A percentile compares a stretch with the other conserved stretches of the same genome.
Evolutionary conservation across 1,140 invertebrate genomes (phyloP).

Genomic region (Triops cancriformis): DNA sequence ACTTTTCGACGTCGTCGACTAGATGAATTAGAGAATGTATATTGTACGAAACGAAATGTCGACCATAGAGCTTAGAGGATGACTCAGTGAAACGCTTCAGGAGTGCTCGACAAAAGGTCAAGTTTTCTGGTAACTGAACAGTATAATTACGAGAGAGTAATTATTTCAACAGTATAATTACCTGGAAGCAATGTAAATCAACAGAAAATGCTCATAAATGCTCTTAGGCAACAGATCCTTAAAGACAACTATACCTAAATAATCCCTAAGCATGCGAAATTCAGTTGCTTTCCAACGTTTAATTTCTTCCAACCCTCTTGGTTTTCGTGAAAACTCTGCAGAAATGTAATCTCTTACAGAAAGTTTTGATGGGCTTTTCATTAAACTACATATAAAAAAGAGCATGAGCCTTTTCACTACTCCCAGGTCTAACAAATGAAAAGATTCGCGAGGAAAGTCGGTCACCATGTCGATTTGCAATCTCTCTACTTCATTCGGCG

Average conservation of each 20-base stretch:
- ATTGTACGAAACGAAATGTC: conserved; percentile 15
- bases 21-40: conserved; percentile 3
- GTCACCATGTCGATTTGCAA: not conserved
- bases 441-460: not conserved
- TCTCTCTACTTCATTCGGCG: not conserved
- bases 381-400: not conserved
- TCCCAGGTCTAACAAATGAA: not conserved
- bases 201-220: too few species aligned
- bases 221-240: not conserved
- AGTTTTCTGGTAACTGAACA: not conserved
- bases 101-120: not conserved
- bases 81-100: not conserved
- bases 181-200: not conserved
- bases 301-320: not conserved
- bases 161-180: too few species aligned
- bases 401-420: not conserved
- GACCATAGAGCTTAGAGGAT: not conserved
- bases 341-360: not conserved
- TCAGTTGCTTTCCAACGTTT: too few species aligned
- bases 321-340: not conserved
- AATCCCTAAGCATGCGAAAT: not conserved
- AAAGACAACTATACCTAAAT: not conserved
- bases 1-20: not conserved
- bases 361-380: not conserved
- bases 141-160: not conserved